Conservation (phyloP, 2,888 invertebrate species). For the Sericinus montela region DNA sequence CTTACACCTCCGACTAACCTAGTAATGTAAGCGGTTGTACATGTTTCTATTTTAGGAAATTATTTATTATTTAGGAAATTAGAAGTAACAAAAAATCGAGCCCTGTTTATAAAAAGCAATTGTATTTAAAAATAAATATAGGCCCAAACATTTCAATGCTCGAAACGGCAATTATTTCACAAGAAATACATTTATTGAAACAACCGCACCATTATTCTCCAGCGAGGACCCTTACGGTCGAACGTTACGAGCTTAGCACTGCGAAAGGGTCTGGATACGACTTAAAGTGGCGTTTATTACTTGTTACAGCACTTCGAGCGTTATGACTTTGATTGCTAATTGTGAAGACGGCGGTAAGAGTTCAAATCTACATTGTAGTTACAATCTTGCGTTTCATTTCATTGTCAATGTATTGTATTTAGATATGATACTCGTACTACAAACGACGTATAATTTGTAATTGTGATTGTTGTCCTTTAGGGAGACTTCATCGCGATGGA, state of each 20-base stretch:
- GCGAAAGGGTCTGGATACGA: slow-evolving; percentile 12
- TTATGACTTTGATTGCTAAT: slow-evolving; percentile 19
- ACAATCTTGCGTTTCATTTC: neutral
- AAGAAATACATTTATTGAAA: slow-evolving; percentile 19
- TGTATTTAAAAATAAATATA: neutral
- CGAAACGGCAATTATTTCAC: slow-evolving; percentile 9
- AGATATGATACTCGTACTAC: no score
- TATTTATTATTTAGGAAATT: no score
- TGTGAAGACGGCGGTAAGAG: neutral
- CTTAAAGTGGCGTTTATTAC: slow-evolving; percentile 18
- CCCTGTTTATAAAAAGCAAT: no score
- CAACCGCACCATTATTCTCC: slow-evolving; percentile 17
- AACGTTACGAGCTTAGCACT: slow-evolving; percentile 11
- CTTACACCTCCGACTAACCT: no score
- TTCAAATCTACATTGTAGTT: neutral
- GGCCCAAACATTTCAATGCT: neutral
- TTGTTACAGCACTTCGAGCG: slow-evolving; percentile 15
- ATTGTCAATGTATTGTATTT: no score
- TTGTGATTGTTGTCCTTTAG: no score
- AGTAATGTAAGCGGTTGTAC: no score
- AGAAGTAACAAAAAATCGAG: no score
- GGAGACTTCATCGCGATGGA: no score
- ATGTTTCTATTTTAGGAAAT: no score
- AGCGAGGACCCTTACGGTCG: slow-evolving; percentile 14
- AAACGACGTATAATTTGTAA: no score